These are phyloP conservation scores for Temnothorax nylanderi DNA, from an alignment of 1,140 invertebrate species.

Conservation along the genomic window DNA sequence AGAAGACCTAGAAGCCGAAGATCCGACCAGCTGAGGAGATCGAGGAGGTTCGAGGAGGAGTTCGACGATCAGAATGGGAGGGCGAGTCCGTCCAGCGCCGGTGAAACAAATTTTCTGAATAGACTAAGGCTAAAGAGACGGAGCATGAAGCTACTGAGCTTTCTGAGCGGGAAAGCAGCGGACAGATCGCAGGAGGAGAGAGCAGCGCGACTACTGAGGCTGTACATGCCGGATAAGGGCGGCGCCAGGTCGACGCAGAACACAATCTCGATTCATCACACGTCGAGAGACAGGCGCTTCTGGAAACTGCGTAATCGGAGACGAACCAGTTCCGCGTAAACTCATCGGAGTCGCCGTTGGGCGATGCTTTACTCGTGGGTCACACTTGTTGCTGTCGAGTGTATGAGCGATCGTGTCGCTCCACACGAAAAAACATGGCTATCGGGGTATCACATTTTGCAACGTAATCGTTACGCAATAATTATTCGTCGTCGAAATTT, in stretches of 20 bases:
- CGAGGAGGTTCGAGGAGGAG: slow-evolving; percentile 71
- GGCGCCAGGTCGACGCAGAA: slow-evolving; percentile 73
- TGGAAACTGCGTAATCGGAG: slow-evolving; percentile 83
- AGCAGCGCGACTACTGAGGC: slow-evolving; percentile 77
- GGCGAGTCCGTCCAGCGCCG: slow-evolving; percentile 48
- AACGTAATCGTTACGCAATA: background rate
- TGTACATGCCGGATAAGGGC: slow-evolving; percentile 81
- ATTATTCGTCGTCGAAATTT: slow-evolving; percentile 19
- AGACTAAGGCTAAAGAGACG: slow-evolving; percentile 77
- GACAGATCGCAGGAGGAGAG: slow-evolving; percentile 81
- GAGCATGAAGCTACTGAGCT: slow-evolving; percentile 80
- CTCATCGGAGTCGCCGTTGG: background rate
- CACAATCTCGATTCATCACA: slow-evolving; percentile 83
- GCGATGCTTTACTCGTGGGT: slow-evolving; percentile 37
- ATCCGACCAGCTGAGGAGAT: slow-evolving; percentile 69
- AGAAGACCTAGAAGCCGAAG: slow-evolving; percentile 63
- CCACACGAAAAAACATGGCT: background rate
- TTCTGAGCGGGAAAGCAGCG: slow-evolving; percentile 77
- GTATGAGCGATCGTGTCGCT: background rate
- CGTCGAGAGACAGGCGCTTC: slow-evolving; percentile 82
- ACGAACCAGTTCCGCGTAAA: slow-evolving; percentile 80
- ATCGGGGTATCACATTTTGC: background rate
- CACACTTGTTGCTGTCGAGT: background rate
- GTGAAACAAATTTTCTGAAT: slow-evolving; percentile 77
- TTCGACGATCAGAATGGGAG: slow-evolving; percentile 69